Base-by-base conservation (phyloP, 2,888 invertebrate species). In the Teinopalpus imperialis region DNA sequence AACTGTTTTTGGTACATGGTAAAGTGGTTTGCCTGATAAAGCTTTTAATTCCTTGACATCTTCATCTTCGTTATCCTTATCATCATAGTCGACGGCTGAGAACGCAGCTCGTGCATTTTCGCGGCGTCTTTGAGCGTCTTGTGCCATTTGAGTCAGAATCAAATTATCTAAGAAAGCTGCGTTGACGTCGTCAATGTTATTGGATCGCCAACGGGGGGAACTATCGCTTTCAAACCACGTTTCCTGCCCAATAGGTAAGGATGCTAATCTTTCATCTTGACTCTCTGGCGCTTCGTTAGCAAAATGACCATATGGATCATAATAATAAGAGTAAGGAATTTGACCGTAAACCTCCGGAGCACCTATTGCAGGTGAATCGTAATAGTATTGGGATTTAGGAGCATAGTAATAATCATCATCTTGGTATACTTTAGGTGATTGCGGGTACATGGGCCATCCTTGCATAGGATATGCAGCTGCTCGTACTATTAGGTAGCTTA, bases 101-200 rank as follows among this genome's bases (percentile, higher is more conserved):
- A 88, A 78, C 50, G 83, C 76, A 41, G 85, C 85, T 49, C 87
- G 79, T 49, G 85, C 73, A 61, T 83, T 87, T 52, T 88, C 83
- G 12, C 88, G 81, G 4, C 89, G 85, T 48, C 81, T 73, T 54
- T 85, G 79, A 48, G 90, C 90, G 59, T 91, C 90, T 65, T 90
- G 90, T 61, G 91, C 91, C 90, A 91, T 91, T 70, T 93, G 92
- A 1, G 92, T 90, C 52, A 92, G 85, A 57, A 92, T 92, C 50
- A 93, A 77, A 66, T 93, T 93, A 62, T 92, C 91, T 43, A 93
- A 81, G 69, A 93, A 93, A 35, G 92, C 91, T 42, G 92, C 91
- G 67, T 91, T 93, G 66, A 85, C 90, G 71, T 79, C 87, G 74
- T 89, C 89, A 30, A 79, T 74, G 49, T 83, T 81, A 59, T 72